phyloP scores from a whole-genome alignment of 2,113 vertebrate species.

The Ploceus nigricollis region DNA sequence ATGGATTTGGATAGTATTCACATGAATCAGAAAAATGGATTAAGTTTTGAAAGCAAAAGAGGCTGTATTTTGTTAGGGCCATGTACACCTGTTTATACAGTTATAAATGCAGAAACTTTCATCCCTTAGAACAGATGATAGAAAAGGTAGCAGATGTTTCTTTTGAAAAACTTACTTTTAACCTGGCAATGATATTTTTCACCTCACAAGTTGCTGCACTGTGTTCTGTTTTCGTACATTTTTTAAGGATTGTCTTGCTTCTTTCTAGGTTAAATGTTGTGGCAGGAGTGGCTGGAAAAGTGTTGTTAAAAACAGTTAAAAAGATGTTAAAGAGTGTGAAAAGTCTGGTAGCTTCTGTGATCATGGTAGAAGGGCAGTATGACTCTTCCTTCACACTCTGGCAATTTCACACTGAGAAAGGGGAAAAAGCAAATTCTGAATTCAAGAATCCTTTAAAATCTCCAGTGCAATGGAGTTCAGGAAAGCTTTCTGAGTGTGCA shows the following conservation, averaged over 20 bases:
- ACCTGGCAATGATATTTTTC: background rate
- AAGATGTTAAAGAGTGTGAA: background rate
- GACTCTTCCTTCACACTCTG: background rate
- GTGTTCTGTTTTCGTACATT: background rate
- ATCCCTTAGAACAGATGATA: background rate
- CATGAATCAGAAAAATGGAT: background rate
- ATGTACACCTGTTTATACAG: background rate
- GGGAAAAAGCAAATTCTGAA: background rate
- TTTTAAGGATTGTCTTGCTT: background rate
- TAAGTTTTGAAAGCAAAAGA: background rate
- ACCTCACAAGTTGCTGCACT: background rate
- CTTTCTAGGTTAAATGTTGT: background rate
- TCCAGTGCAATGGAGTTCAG: background rate
- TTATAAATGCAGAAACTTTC: background rate
- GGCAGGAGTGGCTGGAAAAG: background rate
- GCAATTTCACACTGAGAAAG: background rate
- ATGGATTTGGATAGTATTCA: background rate
- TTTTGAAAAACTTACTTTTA: background rate
- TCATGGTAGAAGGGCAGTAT: background rate
- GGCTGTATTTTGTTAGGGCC: background rate
- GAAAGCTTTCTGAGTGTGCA: background rate
- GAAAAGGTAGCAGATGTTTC: background rate
- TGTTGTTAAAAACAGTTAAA: background rate
- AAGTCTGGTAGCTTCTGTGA: background rate
- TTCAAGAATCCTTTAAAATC: background rate